Base-by-base conservation (phyloP, 2,888 invertebrate genomes). In the Pachliopta kotzebuea region DNA sequence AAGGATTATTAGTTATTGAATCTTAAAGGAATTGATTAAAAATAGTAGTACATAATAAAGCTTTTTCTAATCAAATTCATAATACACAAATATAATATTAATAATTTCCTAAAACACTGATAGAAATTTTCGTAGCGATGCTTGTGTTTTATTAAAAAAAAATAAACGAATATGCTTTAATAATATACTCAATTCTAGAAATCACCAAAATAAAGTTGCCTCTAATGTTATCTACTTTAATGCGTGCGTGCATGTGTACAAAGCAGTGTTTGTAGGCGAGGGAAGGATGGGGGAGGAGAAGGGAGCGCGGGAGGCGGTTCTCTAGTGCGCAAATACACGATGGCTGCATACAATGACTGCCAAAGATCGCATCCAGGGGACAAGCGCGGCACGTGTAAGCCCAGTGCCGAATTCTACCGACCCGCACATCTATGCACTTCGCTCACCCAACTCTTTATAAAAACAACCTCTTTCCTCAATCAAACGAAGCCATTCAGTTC, bases 321-420 rank as follows among this genome's bases (percentile, higher is more conserved):
- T 76, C 75, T 73, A 75, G 78, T 79, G 83, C 85, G 86, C 87
- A 86, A 87, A 87, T 85, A 85, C 85, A 69, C 77, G 72, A 74
- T 73, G 74, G 80, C 81, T 89, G 90, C 90, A 91, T 89, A 88
- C 90, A 90, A 88, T 87, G 88, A 81, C 85, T 85, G 88, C 84
- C 85, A 84, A 86, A 85, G 84, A 87, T 86, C 90, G 89, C 90
- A 90, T 89, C 88, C 86, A 86, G 83, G 81, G 75, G 79, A 85
- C 81, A 83, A 82, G 80, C 72, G 80, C 85, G 90, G 86, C 90
- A 90, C 90, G 90, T 91, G 90, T 90, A 91, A 89, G 78, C 69
- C 73, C 89, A 85, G 90, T 72, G 80, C 74, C 85, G 88, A 80
- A 90, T 76, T 85, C 31, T 65, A 72, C 63, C 52, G 37, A 45